Evolutionary conservation across 2,797 vertebrate genomes (phyloP).

Genomic region (Helicolenus hilgendorfi): DNA sequence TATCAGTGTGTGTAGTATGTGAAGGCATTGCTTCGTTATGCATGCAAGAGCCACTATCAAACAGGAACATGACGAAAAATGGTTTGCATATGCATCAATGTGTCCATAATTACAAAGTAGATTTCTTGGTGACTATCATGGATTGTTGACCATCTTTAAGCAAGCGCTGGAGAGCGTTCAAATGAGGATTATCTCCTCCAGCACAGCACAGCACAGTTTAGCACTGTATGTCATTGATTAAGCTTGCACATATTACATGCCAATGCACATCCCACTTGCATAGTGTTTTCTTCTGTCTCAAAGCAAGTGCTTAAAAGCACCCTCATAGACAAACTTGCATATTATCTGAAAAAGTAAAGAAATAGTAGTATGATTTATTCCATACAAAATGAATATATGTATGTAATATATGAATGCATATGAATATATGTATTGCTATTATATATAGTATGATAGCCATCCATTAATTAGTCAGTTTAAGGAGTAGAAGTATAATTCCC

Average conservation of each 20-base stretch:
- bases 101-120: slow-evolving; percentile 83
- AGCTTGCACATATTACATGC: slow-evolving; percentile 71
- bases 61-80: slow-evolving; percentile 71
- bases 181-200: slow-evolving; percentile 84
- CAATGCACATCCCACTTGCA: slow-evolving; percentile 66
- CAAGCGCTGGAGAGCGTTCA: slow-evolving; percentile 76
- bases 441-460: background rate
- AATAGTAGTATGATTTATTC: background rate
- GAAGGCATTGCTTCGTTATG: slow-evolving; percentile 71
- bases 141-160: slow-evolving; percentile 83
- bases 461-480: background rate
- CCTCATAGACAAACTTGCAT: slow-evolving; percentile 27
- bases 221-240: slow-evolving; percentile 85
- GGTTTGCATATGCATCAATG: slow-evolving; percentile 81
- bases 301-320: slow-evolving; percentile 43
- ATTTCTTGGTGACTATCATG: slow-evolving; percentile 77
- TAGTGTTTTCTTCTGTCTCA: slow-evolving; percentile 34
- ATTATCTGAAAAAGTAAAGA: slow-evolving; percentile 17
- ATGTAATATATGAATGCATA: too few relatives aligned
- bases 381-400: background rate
- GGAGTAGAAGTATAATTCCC: background rate
- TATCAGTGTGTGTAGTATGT: slow-evolving; percentile 73
- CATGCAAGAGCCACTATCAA: slow-evolving; percentile 77
- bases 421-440: background rate
- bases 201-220: slow-evolving; percentile 79